These are phyloP conservation scores for Drosophila tani DNA, from an alignment of 1,140 invertebrate genomes.

Conservation along the genomic window DNA sequence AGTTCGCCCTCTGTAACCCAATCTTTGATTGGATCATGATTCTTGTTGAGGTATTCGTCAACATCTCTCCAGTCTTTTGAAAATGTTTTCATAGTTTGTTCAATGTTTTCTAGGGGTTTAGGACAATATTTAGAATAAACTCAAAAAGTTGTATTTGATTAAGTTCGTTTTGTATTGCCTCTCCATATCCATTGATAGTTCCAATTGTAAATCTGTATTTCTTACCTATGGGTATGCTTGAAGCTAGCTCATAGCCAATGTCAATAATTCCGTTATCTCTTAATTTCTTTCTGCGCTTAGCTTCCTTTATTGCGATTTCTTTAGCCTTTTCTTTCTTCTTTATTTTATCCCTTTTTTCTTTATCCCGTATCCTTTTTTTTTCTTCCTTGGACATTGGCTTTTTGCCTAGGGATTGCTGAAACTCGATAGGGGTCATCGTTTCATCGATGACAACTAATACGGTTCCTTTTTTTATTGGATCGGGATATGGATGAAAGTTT, in stretches of 20 bases:
- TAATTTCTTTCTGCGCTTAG: slow-evolving; percentile 70
- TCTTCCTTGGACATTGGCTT: slow-evolving; percentile 78
- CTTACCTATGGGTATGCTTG: slow-evolving; percentile 67
- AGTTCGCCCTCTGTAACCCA: slow-evolving; percentile 86
- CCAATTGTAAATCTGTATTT: neutral
- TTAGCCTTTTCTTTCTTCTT: slow-evolving; percentile 63
- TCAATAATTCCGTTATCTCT: slow-evolving; percentile 81
- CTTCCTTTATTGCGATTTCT: slow-evolving; percentile 66
- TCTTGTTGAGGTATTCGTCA: slow-evolving; percentile 84
- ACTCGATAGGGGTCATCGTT: slow-evolving; percentile 86
- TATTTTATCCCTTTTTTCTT: slow-evolving; percentile 69
- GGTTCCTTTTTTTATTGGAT: slow-evolving; percentile 86
- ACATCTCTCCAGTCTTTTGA: slow-evolving; percentile 85
- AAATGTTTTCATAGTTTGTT: slow-evolving; percentile 84
- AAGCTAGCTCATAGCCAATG: slow-evolving; percentile 49
- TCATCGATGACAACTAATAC: slow-evolving; percentile 86
- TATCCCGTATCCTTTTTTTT: slow-evolving; percentile 57
- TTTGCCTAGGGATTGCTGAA: slow-evolving; percentile 72
- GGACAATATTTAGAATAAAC: neutral
- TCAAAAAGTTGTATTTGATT: neutral
- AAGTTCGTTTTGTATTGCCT: too few species aligned
- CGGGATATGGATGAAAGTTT: slow-evolving; percentile 86
- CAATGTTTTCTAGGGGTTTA: slow-evolving; percentile 57
- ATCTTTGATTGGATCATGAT: slow-evolving; percentile 85
- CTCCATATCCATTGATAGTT: too few species aligned